Conservation (phyloP, 1,140 invertebrate genomes). For the Triops cancriformis region DNA sequence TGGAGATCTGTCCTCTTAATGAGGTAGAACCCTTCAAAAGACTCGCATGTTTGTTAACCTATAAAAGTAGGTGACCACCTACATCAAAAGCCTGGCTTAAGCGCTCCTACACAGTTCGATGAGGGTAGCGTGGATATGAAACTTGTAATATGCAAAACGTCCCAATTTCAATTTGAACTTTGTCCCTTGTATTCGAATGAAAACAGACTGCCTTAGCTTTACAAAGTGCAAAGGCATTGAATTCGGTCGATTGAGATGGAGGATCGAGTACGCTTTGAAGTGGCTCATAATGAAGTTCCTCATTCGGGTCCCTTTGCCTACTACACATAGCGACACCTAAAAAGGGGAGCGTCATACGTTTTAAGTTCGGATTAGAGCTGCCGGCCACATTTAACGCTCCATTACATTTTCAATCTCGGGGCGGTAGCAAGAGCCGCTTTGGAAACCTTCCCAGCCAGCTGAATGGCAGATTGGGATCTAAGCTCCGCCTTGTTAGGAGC, state of each 20-base stretch:
- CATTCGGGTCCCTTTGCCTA: conserved; percentile 3
- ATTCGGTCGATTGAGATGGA: neutral
- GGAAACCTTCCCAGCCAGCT: neutral
- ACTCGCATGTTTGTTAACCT: neutral
- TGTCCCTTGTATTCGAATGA: neutral
- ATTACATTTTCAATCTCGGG: neutral
- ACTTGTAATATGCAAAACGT: conserved; percentile 11
- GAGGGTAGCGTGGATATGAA: neutral
- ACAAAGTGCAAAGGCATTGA: neutral
- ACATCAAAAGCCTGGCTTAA: neutral
- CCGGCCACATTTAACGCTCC: neutral
- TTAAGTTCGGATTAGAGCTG: neutral
- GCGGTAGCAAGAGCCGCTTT: neutral
- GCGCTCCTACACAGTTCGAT: neutral
- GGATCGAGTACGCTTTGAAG: neutral
- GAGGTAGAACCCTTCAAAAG: conserved; percentile 5
- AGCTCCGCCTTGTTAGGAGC: neutral
- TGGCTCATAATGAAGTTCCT: conserved; percentile 13
- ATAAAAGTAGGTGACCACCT: neutral
- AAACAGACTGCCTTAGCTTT: neutral
- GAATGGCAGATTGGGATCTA: neutral
- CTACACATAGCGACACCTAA: neutral
- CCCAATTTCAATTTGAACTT: neutral
- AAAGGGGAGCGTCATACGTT: conserved; percentile 8
- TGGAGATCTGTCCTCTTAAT: neutral